Conservation (phyloP, 2,888 invertebrate species). For the Camponotus fellah region DNA sequence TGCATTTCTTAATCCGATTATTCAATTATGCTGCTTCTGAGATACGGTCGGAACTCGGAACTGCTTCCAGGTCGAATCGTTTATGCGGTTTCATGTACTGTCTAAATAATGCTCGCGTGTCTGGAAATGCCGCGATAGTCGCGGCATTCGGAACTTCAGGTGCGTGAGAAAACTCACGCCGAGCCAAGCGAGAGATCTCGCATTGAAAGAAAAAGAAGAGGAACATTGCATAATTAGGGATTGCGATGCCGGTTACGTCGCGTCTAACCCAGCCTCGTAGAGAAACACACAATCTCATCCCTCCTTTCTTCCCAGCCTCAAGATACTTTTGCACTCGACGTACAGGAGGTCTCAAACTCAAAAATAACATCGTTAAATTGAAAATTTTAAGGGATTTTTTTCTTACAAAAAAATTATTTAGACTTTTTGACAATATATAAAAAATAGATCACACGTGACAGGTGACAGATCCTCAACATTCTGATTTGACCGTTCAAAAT, state of each 20-base stretch:
- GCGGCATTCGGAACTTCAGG: constrained; percentile 73
- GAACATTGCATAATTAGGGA: constrained; percentile 82
- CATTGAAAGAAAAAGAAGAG: constrained; percentile 65
- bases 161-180: constrained; percentile 82
- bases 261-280: constrained; percentile 61
- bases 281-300: constrained; percentile 62
- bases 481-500: background rate
- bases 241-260: constrained; percentile 78
- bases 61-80: constrained; percentile 25
- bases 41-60: constrained; percentile 35
- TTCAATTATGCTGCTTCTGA: background rate
- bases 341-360: constrained; percentile 33
- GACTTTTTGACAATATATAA: background rate
- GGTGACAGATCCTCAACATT: background rate
- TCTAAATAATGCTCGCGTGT: constrained; percentile 59
- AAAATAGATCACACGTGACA: background rate
- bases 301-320: constrained; percentile 50
- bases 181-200: constrained; percentile 59
- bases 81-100: constrained; percentile 9
- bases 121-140: constrained; percentile 65
- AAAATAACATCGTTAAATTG: background rate
- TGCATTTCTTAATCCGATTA: background rate
- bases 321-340: constrained; percentile 4
- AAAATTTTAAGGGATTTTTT: background rate
- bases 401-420: background rate